Evolutionary conservation across 2,888 invertebrate genomes (phyloP).

Genomic region (Apodemia hepburni): DNA sequence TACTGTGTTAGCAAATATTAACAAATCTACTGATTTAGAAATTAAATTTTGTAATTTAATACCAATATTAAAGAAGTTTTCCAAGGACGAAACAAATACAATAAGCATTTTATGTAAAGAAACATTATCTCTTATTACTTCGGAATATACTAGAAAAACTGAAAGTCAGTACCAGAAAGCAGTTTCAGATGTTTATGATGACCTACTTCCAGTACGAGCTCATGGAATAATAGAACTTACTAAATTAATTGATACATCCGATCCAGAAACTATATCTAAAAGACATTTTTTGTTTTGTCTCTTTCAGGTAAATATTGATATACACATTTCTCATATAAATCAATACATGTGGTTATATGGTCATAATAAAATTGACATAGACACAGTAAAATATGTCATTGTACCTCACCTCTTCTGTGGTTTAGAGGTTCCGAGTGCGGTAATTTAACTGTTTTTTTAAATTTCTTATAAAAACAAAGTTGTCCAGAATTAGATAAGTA

Average conservation of each 20-base stretch:
- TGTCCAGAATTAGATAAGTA: no score
- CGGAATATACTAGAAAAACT: conserved; percentile 37
- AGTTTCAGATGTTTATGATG: conserved; percentile 84
- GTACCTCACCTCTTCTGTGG: no score
- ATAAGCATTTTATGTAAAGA: conserved; percentile 58
- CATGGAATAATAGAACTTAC: conserved; percentile 88
- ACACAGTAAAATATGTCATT: no score
- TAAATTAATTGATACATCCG: conserved; percentile 84
- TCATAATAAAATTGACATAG: no score
- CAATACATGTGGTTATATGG: no score
- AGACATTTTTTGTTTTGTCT: conserved; percentile 84
- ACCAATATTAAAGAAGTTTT: conserved; percentile 47
- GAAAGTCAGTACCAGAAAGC: conserved; percentile 80
- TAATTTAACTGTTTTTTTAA: no score
- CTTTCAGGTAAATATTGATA: conserved; percentile 79
- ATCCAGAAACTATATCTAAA: conserved; percentile 82
- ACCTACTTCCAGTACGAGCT: conserved; percentile 88
- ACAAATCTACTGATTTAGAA: conserved; percentile 37
- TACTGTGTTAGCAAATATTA: conserved; percentile 54
- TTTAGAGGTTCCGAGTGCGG: no score
- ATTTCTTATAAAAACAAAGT: no score
- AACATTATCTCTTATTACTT: conserved; percentile 48
- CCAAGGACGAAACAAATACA: conserved; percentile 40
- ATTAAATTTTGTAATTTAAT: conserved; percentile 47
- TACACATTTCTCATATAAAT: no score